These are phyloP conservation scores for Upupa epops DNA, from an alignment of 2,113 vertebrate genomes.

Conservation along the genomic window DNA sequence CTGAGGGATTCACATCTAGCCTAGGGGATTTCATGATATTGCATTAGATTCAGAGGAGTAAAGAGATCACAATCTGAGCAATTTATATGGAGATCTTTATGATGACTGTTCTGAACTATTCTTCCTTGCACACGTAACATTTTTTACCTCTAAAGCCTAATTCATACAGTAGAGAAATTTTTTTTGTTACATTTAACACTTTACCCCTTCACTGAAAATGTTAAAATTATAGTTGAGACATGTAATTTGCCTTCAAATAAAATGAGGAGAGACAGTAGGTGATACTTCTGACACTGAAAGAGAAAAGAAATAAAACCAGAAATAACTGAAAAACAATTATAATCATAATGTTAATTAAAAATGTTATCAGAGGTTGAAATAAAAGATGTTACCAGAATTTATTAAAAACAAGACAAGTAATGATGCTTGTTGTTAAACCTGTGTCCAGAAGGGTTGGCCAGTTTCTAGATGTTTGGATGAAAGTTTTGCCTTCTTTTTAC, in stretches of 20 bases:
- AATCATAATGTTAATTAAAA: too few species aligned
- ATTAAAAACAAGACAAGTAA: background rate
- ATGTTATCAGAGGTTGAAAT: background rate
- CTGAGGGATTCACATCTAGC: conserved; percentile 1
- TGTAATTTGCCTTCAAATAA: background rate
- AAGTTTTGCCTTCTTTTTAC: background rate
- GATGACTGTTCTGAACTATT: accelerated
- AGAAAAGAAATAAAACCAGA: background rate
- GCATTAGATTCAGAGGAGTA: background rate
- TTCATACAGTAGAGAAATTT: background rate
- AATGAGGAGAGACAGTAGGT: background rate
- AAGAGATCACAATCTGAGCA: background rate
- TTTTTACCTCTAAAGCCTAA: conserved; percentile 12
- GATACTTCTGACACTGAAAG: background rate
- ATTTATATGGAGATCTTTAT: background rate
- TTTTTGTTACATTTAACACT: background rate
- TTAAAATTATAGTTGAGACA: background rate
- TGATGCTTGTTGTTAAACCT: background rate
- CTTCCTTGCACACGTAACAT: background rate
- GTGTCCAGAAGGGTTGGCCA: background rate
- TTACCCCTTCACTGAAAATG: background rate
- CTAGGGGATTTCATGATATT: background rate
- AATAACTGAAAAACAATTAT: background rate
- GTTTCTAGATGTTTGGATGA: background rate
- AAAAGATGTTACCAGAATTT: background rate